Conservation (phyloP, 2,113 vertebrate species). For the Oxyruncus cristatus region DNA sequence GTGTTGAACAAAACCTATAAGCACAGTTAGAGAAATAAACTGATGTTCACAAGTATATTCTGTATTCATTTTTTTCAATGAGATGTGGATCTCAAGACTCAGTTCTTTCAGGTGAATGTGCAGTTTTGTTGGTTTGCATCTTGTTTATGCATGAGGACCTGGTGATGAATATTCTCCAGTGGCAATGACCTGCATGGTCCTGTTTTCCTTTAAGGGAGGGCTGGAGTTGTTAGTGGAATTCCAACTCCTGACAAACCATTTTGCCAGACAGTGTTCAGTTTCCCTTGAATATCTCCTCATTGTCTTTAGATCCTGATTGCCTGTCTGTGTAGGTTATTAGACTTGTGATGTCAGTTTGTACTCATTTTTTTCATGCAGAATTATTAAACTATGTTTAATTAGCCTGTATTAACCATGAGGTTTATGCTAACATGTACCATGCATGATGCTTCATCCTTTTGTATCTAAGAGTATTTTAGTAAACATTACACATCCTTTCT, state of each 20-base stretch:
- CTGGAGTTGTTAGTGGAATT: neutral
- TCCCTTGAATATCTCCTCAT: neutral
- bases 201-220: neutral
- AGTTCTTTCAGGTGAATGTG: neutral
- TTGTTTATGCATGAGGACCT: neutral
- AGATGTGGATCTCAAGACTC: neutral
- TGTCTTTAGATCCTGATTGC: neutral
- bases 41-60: neutral
- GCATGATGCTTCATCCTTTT: neutral
- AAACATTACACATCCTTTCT: neutral
- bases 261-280: neutral
- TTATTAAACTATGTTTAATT: neutral
- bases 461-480: neutral
- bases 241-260: neutral
- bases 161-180: neutral
- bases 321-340: neutral
- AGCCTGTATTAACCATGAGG: neutral
- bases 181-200: neutral
- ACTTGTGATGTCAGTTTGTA: neutral
- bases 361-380: neutral
- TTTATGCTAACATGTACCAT: neutral
- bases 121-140: neutral
- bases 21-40: neutral
- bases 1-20: neutral
- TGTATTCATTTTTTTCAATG: neutral